Conservation (phyloP, 2,888 invertebrate genomes). For the Lamproptera curius region DNA sequence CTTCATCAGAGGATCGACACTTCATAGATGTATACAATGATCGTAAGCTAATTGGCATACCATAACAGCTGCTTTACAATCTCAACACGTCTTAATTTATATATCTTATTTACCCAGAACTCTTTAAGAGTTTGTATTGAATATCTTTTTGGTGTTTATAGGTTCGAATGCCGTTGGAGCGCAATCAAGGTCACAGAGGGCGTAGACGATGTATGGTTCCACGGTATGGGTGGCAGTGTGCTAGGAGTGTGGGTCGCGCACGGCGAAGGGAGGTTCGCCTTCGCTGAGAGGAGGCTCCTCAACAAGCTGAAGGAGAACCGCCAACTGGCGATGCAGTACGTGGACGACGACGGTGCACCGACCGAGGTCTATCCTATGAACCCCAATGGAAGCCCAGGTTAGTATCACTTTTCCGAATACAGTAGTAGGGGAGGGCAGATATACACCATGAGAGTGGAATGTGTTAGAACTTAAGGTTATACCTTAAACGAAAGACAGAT, state of each 20-base stretch:
- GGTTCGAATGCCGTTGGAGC: conserved; percentile 85
- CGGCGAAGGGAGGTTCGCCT: conserved; percentile 92
- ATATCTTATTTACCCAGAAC: too few relatives aligned
- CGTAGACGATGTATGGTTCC: conserved; percentile 88
- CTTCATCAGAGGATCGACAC: too few relatives aligned
- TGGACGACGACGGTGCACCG: conserved; percentile 86
- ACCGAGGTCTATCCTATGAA: conserved; percentile 95
- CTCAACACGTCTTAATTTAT: too few relatives aligned
- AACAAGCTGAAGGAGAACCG: conserved; percentile 70
- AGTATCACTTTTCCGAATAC: too few relatives aligned
- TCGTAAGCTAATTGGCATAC: too few relatives aligned
- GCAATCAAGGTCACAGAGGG: conserved; percentile 84
- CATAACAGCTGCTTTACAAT: too few relatives aligned
- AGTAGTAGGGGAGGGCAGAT: too few relatives aligned
- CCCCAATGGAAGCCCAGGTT: conserved; percentile 92
- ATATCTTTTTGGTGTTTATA: too few relatives aligned
- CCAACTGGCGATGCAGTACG: conserved; percentile 89
- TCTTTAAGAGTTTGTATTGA: too few relatives aligned
- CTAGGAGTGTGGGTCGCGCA: conserved; percentile 99
- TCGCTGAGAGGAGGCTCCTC: conserved; percentile 69
- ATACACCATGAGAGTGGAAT: neutral
- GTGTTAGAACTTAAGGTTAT: too few relatives aligned
- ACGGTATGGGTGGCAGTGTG: conserved; percentile 91
- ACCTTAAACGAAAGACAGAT: too few relatives aligned
- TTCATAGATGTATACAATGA: too few relatives aligned